phyloP scores from a whole-genome alignment of 2,113 vertebrate genomes.

The Bufo bufo region DNA sequence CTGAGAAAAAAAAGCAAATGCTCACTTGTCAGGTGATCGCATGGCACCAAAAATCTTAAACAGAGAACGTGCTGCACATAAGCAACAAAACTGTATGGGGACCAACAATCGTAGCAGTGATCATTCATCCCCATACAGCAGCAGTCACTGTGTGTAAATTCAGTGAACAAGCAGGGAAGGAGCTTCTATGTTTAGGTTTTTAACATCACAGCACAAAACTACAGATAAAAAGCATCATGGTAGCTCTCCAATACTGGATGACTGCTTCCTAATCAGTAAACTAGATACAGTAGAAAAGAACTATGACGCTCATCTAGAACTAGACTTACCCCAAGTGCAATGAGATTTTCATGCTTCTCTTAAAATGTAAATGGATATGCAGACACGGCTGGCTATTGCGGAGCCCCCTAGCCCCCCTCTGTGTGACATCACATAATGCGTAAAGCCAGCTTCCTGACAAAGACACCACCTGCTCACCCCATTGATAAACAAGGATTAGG shows the following conservation, averaged over 20 bases:
- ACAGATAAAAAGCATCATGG: background rate
- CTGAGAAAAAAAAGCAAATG: too few species aligned
- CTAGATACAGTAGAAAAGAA: background rate
- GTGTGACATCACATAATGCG: constrained; percentile 35
- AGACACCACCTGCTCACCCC: constrained; percentile 48
- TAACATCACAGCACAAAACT: background rate
- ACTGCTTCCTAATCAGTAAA: background rate
- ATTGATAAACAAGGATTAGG: constrained; percentile 53
- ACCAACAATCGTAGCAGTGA: too few species aligned
- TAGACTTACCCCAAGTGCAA: constrained; percentile 24
- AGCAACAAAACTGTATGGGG: too few species aligned
- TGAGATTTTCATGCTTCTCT: constrained; percentile 43
- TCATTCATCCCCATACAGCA: too few species aligned
- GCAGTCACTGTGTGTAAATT: too few species aligned
- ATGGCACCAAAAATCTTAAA: too few species aligned
- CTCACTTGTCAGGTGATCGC: too few species aligned
- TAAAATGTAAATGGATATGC: background rate
- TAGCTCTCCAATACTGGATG: background rate
- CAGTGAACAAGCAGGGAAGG: too few species aligned
- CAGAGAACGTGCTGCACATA: too few species aligned
- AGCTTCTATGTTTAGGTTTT: background rate
- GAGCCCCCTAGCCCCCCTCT: background rate
- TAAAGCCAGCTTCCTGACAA: constrained; percentile 38
- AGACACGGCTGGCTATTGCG: constrained; percentile 2
- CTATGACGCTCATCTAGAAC: background rate